A percentile compares a stretch with the other conserved stretches of the same genome.
Evolutionary conservation across 1,140 invertebrate species (phyloP).

Genomic region (Neodiprion lecontei): DNA sequence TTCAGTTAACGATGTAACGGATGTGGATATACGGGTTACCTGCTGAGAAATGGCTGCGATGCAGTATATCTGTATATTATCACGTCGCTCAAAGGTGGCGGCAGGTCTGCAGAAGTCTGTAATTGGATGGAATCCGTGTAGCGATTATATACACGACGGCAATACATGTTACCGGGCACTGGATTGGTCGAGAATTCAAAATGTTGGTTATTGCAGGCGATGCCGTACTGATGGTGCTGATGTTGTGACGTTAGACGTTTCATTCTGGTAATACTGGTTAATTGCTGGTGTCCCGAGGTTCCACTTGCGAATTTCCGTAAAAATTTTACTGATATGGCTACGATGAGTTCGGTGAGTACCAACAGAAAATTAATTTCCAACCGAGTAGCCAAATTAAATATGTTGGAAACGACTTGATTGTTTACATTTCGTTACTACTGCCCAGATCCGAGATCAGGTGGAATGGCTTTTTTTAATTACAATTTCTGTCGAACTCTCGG

Average conservation of each 20-base stretch:
- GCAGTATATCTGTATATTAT: too few relatives aligned
- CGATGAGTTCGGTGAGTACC: constrained; percentile 52
- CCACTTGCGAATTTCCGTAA: constrained; percentile 21
- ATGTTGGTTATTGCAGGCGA: constrained; percentile 57
- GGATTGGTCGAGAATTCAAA: constrained; percentile 56
- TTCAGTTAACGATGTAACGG: too few relatives aligned
- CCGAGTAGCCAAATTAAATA: constrained; percentile 32
- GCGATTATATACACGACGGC: too few relatives aligned
- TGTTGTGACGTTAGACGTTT: constrained; percentile 57
- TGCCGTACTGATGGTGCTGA: constrained; percentile 36
- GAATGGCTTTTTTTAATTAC: background rate
- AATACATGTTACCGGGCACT: constrained; percentile 16
- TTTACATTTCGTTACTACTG: constrained; percentile 10
- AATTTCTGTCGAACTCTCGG: background rate
- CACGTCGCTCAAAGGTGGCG: too few relatives aligned
- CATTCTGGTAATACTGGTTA: constrained; percentile 25
- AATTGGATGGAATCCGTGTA: too few relatives aligned
- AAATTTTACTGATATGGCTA: constrained; percentile 42
- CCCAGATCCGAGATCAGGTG: background rate
- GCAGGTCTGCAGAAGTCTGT: too few relatives aligned
- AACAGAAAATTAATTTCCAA: background rate
- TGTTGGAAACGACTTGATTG: constrained; percentile 11
- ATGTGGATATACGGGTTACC: too few relatives aligned
- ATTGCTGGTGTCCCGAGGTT: constrained; percentile 23
- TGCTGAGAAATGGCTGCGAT: too few relatives aligned